phyloP scores from a whole-genome alignment of 1,140 invertebrate species.

The Plutomurus gul region DNA sequence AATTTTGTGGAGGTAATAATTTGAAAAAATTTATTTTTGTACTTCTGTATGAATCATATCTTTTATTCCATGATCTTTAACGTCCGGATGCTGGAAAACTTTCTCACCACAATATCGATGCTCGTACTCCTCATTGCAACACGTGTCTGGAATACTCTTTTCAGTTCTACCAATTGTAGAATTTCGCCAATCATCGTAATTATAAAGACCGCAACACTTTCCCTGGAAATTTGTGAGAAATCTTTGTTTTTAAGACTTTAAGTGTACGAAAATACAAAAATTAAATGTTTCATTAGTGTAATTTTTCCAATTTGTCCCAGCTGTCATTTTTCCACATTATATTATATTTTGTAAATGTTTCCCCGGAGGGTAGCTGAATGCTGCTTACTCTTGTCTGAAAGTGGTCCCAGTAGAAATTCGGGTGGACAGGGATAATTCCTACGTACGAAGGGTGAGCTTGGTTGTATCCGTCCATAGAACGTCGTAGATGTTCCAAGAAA shows the following conservation, averaged over 20 bases:
- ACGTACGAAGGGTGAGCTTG: not conserved
- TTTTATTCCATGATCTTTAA: not conserved
- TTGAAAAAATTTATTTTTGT: not conserved
- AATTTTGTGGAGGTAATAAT: no score
- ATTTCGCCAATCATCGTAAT: conserved; percentile 39
- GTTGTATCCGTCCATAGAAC: conserved; percentile 14
- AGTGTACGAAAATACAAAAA: not conserved
- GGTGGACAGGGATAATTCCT: not conserved
- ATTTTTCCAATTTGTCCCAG: no score
- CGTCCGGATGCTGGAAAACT: conserved; percentile 1
- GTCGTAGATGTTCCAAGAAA: not conserved
- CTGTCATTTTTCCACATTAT: no score
- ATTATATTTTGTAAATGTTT: not conserved
- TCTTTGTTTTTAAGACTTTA: not conserved
- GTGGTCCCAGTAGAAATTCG: conserved; percentile 37
- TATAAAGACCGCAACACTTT: conserved; percentile 39
- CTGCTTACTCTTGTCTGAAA: conserved; percentile 32
- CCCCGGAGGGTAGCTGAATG: not conserved
- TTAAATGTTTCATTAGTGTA: not conserved
- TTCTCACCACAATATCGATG: conserved; percentile 9
- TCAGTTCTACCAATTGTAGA: not conserved
- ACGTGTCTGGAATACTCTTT: conserved; percentile 35
- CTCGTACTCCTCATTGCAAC: conserved; percentile 33
- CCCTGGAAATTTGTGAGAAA: no score
- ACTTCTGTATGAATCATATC: not conserved